Evolutionary conservation across 1,140 invertebrate genomes (phyloP).

Genomic region (Anastrepha ludens): DNA sequence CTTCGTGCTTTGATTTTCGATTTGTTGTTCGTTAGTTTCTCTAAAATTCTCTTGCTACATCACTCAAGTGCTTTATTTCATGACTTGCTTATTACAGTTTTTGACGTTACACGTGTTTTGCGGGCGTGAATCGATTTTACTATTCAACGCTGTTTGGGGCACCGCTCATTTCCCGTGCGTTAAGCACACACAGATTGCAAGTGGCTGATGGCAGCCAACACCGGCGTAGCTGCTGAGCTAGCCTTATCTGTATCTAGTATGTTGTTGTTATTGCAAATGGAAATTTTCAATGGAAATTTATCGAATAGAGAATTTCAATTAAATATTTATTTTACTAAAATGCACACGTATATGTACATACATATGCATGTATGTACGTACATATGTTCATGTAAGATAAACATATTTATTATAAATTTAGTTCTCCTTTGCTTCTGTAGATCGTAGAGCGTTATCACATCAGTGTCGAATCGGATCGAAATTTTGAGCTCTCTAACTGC

Average conservation of each 20-base stretch:
- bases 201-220: not conserved
- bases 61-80: not conserved
- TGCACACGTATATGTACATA: not conserved
- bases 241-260: not conserved
- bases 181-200: not conserved
- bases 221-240: not conserved
- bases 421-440: no score
- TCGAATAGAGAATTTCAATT: no score
- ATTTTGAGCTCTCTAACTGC: no score
- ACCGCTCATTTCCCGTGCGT: not conserved
- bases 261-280: not conserved
- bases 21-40: not conserved
- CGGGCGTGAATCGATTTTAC: not conserved
- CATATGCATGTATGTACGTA: not conserved
- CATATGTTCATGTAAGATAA: not conserved
- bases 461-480: no score
- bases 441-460: no score
- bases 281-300: no score
- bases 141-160: not conserved
- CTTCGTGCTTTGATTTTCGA: not conserved
- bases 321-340: no score
- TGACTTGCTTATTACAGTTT: not conserved
- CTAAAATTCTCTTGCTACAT: not conserved
- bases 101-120: constrained; percentile 4
- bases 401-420: not conserved